Conservation (phyloP, 2,113 vertebrate species). For the Colaptes auratus region DNA sequence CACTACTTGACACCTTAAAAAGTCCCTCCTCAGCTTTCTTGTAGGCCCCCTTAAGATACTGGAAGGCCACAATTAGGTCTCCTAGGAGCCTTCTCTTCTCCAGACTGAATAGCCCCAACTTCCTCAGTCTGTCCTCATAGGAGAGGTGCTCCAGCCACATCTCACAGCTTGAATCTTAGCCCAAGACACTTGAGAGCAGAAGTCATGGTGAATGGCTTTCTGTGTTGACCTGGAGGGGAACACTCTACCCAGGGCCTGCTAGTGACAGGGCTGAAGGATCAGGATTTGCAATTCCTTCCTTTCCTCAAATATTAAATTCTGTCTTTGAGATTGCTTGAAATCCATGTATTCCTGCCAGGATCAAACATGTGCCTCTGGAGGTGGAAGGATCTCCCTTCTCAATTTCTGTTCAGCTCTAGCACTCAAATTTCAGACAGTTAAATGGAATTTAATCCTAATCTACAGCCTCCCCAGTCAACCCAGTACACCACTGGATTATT, state of each 20-base stretch:
- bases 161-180: not conserved
- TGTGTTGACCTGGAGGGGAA: fast-evolving
- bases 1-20: no score
- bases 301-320: not conserved
- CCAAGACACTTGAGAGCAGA: not conserved
- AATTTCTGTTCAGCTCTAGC: not conserved
- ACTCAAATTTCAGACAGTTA: not conserved
- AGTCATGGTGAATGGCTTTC: not conserved
- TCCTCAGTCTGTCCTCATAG: no score
- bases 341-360: not conserved
- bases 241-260: not conserved
- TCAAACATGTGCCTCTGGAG: not conserved
- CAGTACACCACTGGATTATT: not conserved
- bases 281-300: not conserved
- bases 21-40: no score
- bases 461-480: not conserved
- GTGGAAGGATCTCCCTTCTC: not conserved
- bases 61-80: no score
- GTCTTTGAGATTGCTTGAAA: not conserved
- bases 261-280: not conserved
- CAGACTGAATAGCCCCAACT: no score
- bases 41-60: no score
- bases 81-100: no score
- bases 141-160: no score
- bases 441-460: not conserved